Evolutionary conservation across 2,113 vertebrate species (phyloP).

Genomic region (Turdus rufiventris): DNA sequence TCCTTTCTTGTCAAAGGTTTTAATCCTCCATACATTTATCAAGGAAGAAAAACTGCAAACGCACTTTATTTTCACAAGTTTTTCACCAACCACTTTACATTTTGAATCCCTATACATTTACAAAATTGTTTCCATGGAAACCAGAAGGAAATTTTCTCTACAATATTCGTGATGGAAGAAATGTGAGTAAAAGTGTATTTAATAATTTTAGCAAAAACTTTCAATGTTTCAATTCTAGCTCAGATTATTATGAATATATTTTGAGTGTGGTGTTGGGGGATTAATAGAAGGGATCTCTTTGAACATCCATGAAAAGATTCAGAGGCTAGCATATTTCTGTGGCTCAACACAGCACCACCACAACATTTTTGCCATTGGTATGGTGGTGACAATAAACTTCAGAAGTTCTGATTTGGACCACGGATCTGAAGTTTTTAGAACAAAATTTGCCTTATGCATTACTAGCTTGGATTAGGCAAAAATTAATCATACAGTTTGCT

Average conservation of each 20-base stretch:
- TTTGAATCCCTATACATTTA: constrained; percentile 63
- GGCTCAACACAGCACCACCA: not conserved
- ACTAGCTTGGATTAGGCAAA: not conserved
- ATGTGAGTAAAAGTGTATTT: constrained; percentile 51
- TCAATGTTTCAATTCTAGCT: not conserved
- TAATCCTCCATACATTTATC: constrained; percentile 55
- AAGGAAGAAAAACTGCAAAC: constrained; percentile 69
- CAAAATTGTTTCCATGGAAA: constrained; percentile 71
- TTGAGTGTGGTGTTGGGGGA: not conserved
- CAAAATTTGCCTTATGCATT: not conserved
- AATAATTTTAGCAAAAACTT: constrained; percentile 12
- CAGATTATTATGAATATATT: not conserved
- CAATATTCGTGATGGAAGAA: constrained; percentile 49
- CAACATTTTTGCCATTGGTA: not conserved
- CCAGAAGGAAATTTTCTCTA: constrained; percentile 58
- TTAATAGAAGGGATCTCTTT: not conserved
- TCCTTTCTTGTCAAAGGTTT: constrained; percentile 61
- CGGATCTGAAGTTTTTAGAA: not conserved
- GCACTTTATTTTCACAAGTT: constrained; percentile 59
- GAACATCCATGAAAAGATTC: not conserved
- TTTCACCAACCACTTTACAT: constrained; percentile 63
- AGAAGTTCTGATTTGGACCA: not conserved
- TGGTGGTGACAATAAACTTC: not conserved
- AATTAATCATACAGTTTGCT: not conserved
- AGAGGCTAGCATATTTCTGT: not conserved